A percentile compares a stretch with the other conserved stretches of the same genome.
Conservation (phyloP, 2,113 vertebrate genomes). For the Mustela lutreola region DNA sequence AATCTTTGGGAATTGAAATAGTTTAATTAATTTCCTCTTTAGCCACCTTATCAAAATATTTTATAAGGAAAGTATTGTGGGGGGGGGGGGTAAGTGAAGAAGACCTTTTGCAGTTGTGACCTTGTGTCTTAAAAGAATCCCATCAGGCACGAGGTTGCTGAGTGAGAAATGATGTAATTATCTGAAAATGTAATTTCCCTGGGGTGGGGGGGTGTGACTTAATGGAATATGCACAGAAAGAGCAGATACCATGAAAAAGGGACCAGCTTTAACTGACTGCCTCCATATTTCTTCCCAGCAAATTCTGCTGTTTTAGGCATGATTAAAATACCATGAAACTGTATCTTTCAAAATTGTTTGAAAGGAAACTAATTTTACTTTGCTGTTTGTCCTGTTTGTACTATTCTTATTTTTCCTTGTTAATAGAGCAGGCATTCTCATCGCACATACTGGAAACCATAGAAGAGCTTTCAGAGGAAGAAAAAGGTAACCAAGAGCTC, state of each 20-base stretch:
- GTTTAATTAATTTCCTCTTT: background rate
- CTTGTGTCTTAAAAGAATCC: background rate
- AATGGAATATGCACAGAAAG: background rate
- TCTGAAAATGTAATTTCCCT: background rate
- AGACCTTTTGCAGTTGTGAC: background rate
- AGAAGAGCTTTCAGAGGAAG: slow-evolving; percentile 97
- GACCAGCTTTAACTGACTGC: background rate
- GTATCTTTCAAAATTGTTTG: background rate
- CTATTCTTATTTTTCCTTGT: slow-evolving; percentile 86
- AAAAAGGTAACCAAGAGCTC: slow-evolving; percentile 93
- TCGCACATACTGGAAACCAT: slow-evolving; percentile 95
- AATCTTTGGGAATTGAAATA: background rate
- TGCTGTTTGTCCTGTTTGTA: slow-evolving; percentile 86
- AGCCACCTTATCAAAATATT: background rate
- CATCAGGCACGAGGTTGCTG: background rate
- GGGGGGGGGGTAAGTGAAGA: background rate
- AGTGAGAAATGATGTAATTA: background rate
- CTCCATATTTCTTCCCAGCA: background rate
- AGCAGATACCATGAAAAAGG: background rate
- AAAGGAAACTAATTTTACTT: slow-evolving; percentile 71
- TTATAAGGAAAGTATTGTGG: background rate
- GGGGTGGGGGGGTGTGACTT: background rate
- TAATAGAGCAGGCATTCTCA: slow-evolving; percentile 92
- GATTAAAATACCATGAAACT: background rate
- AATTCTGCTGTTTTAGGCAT: background rate